Conservation (phyloP, 1,140 invertebrate species). For the Anastrepha obliqua region DNA sequence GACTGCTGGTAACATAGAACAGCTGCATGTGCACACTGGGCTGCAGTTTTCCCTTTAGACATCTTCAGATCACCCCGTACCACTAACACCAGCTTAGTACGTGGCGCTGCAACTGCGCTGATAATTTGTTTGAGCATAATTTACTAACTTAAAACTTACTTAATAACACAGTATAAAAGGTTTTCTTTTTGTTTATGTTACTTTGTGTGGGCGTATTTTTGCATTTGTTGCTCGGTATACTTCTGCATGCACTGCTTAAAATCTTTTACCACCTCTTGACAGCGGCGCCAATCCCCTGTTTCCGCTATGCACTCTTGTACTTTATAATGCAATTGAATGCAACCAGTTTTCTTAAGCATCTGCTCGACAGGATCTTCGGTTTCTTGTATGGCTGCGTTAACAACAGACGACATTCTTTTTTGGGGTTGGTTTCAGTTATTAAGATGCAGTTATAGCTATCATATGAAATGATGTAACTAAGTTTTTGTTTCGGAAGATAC, state of each 20-base stretch:
- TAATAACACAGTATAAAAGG: conserved; percentile 48
- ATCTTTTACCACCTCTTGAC: conserved; percentile 85
- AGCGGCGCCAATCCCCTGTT: conserved; percentile 92
- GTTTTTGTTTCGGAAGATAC: neutral
- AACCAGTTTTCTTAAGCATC: conserved; percentile 92
- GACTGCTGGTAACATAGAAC: conserved; percentile 79
- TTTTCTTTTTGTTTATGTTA: conserved; percentile 56
- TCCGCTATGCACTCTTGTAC: conserved; percentile 91
- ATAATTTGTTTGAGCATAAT: conserved; percentile 38
- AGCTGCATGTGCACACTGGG: conserved; percentile 89
- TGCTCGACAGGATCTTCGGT: conserved; percentile 85
- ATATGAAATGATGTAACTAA: conserved; percentile 8
- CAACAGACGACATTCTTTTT: conserved; percentile 19
- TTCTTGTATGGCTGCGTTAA: neutral
- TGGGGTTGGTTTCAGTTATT: neutral
- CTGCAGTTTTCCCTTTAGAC: conserved; percentile 88
- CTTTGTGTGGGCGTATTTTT: conserved; percentile 70
- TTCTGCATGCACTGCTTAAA: conserved; percentile 86
- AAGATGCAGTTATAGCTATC: neutral
- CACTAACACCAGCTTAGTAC: conserved; percentile 84
- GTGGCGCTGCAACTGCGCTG: conserved; percentile 27
- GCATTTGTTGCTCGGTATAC: conserved; percentile 74
- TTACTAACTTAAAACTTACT: conserved; percentile 36
- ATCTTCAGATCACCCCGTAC: conserved; percentile 86
- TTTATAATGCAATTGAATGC: conserved; percentile 89